phyloP scores from a whole-genome alignment of 2,113 vertebrate species.

The Cathartes aura region DNA sequence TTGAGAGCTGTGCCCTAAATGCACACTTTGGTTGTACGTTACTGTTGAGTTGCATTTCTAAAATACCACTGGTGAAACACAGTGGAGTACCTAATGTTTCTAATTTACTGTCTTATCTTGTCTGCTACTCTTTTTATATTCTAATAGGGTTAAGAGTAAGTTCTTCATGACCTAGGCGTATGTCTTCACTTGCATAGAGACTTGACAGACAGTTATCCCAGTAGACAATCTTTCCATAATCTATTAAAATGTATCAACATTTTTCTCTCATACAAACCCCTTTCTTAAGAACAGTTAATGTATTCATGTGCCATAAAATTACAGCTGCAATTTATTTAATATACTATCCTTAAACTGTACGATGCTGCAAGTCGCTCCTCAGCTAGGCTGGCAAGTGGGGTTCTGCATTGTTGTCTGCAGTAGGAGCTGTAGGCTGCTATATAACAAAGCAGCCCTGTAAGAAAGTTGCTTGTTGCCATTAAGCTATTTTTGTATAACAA shows the following conservation, averaged over 20 bases:
- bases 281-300: neutral
- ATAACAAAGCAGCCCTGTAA: neutral
- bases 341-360: neutral
- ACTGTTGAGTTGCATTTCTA: neutral
- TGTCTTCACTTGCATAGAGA: neutral
- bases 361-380: neutral
- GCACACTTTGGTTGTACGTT: neutral
- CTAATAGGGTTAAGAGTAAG: neutral
- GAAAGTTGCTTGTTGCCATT: neutral
- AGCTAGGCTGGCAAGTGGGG: neutral
- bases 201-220: neutral
- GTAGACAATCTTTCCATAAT: neutral
- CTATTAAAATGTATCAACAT: neutral
- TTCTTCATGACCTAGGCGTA: neutral
- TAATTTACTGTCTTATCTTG: constrained; percentile 8
- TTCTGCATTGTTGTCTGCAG: neutral
- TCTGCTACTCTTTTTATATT: neutral
- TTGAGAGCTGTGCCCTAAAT: neutral
- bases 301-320: neutral
- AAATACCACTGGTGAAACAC: neutral
- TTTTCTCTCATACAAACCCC: neutral
- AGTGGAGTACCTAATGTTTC: neutral
- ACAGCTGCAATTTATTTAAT: neutral
- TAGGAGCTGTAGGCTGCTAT: neutral
- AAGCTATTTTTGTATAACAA: neutral